Conservation (phyloP, 35 echinoderm and acorn worm genomes). For the Amphiura filiformis region DNA sequence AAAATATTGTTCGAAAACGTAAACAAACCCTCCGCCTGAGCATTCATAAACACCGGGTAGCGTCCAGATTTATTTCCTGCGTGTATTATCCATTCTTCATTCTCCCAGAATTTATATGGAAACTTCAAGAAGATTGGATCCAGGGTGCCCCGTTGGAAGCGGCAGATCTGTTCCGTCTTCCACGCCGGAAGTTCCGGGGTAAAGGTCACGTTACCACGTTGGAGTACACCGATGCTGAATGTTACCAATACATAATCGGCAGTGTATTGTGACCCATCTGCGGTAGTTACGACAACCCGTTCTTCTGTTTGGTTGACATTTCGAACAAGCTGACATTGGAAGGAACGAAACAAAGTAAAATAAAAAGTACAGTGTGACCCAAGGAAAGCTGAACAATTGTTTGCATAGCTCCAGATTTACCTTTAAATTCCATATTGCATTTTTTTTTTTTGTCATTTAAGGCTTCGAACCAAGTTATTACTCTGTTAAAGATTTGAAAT, state of each 20-base stretch:
- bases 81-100: conserved; percentile 24
- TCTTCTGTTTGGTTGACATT: neutral
- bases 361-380: no score
- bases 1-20: neutral
- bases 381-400: no score
- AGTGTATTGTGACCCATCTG: conserved; percentile 8
- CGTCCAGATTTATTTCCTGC: neutral
- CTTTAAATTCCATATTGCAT: no score
- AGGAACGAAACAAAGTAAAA: no score
- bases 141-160: conserved; percentile 19
- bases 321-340: neutral
- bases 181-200: conserved; percentile 30
- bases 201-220: conserved; percentile 35
- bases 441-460: no score
- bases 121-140: conserved; percentile 42
- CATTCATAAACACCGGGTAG: conserved; percentile 26
- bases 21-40: conserved; percentile 8
- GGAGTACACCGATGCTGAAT: conserved; percentile 44
- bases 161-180: conserved; percentile 30
- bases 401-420: no score
- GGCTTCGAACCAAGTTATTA: no score
- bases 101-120: conserved; percentile 25
- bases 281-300: neutral
- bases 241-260: conserved; percentile 36
- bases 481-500: no score